Base-by-base conservation (phyloP, 92 coral and sea anemone species). In the Epizoanthus rinbou region DNA sequence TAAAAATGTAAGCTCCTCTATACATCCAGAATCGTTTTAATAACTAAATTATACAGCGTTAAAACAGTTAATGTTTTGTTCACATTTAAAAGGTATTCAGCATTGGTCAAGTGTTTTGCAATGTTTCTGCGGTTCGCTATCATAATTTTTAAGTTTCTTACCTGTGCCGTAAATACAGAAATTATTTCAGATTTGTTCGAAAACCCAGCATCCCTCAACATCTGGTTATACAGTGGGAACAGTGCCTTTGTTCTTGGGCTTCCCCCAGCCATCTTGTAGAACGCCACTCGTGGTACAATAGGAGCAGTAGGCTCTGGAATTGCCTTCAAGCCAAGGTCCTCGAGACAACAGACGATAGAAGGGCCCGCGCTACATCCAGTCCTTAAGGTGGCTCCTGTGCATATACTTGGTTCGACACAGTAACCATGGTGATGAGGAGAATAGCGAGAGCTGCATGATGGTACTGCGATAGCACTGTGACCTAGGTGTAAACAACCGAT, bases 321-420 rank as follows among this genome's bases (percentile, higher is more conserved):
- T n/a, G 88, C 65, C 4, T 22, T 84, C 53, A 75, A 25, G 8
- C 74, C 82, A 57, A 60, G 23, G 59, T 86, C 92, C 15, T 76
- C 63, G 1, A 91, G 70, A 73, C 95, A 91, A 73, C 95, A 91
- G 16, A 89, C 73, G 8, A 62, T 74, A 17, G 59, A 62, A 18
- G 84, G 84, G 21, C 75, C 58, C 2, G 33, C 76, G 50, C 60
- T 75, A 74, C 89, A 86, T 9, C 84, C 79, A 19, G 74, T 80
- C 39, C 83, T 87, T 66, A 91, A 71, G 50, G 89, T 83, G n/a
- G 95, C 90, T 21, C 95, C 95, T 72, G 90, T 84, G 21, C 95
- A 91, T 4, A 69, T 68, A 17, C 24, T 56, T 31, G 81, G 86
- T 69, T 82, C 79, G 69, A 45, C 83, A 41, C 87, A 89, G 60